Evolutionary conservation across 2,113 vertebrate genomes (phyloP).

Genomic region (Psilopsiagon aurifrons): DNA sequence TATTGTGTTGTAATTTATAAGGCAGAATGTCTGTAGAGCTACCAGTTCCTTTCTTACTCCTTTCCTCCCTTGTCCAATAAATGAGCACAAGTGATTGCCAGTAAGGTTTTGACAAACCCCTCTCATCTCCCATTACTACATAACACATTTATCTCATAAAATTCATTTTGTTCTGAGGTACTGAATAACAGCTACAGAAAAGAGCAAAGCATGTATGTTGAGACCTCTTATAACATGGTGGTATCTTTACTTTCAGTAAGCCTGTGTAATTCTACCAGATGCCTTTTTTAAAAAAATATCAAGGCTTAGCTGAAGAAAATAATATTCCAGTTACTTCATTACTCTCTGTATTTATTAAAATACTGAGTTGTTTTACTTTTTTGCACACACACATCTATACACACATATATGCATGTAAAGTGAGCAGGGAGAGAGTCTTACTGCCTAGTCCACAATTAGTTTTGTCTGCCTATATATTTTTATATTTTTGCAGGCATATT

Average conservation of each 20-base stretch:
- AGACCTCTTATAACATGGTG: not conserved
- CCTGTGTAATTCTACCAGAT: not conserved
- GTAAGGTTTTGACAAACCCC: not conserved
- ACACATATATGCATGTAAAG: too few species aligned
- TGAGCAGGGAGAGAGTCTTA: not conserved
- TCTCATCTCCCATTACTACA: not conserved
- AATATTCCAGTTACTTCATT: not conserved
- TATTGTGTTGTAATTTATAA: not conserved
- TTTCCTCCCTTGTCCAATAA: not conserved
- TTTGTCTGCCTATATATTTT: not conserved
- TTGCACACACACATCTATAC: rapidly evolving
- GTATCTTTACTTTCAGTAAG: not conserved
- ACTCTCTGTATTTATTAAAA: not conserved
- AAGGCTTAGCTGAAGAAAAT: not conserved
- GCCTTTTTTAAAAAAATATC: not conserved
- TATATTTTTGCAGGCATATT: not conserved
- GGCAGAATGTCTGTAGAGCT: not conserved
- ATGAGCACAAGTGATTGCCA: not conserved
- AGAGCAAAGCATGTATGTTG: not conserved
- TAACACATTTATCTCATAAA: not conserved
- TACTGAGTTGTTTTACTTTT: not conserved
- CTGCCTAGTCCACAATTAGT: not conserved
- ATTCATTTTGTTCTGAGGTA: not conserved
- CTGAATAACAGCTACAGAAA: not conserved
- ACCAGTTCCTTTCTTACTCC: not conserved